Base-by-base conservation (phyloP, 2,888 invertebrate genomes). In the Andrena praecox region DNA sequence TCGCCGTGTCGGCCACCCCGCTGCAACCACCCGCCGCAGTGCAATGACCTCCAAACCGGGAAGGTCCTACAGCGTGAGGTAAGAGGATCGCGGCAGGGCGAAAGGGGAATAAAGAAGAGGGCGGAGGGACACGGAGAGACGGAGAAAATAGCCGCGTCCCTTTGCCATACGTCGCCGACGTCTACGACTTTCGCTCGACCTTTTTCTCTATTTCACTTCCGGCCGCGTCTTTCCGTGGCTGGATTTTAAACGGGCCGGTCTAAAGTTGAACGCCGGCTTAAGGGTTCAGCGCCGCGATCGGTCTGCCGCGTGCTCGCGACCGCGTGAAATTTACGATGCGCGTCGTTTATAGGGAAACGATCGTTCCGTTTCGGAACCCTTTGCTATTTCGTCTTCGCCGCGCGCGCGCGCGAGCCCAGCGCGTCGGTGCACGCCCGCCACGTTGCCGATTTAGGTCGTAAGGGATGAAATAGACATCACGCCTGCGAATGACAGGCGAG, bases 21-120 rank as follows among this genome's bases (percentile, higher is more conserved):
- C 80, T 74, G 80, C 87, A 85, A 86, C 86, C 87, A 84, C 80
- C 86, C 85, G 70, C 29, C 72, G 75, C 70, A 83, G 93, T 91
- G 90, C 92, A 91, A 93, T 93, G 93, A 92, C 93, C 92, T 91
- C 93, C 85, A 93, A 93, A 92, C 88, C 91, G 79, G 91, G 89
- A 87, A 92, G 92, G 87, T 91, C 92, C 86, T 92, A 91, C 79
- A 88, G 89, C 73, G 88, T 90, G 87, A 92, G 93, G 93, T 93
- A 90, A 92, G 89, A 77, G 68, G 54, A 72, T 67, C 66, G 29
- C 52, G n/a, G 29, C 62, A 62, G 48, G 42, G 48, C 75, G 16
- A 50, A 27, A 52, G 63, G 66, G 70, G 54, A 68, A 68, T 48
- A 73, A 81, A 80, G 24, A 63, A 33, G 31, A 8, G 59, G 56